Percentiles rank a stretch among this genome's conserved stretches.
phyloP scores from a whole-genome alignment of 2,797 vertebrate genomes.

The Microcaecilia unicolor region DNA sequence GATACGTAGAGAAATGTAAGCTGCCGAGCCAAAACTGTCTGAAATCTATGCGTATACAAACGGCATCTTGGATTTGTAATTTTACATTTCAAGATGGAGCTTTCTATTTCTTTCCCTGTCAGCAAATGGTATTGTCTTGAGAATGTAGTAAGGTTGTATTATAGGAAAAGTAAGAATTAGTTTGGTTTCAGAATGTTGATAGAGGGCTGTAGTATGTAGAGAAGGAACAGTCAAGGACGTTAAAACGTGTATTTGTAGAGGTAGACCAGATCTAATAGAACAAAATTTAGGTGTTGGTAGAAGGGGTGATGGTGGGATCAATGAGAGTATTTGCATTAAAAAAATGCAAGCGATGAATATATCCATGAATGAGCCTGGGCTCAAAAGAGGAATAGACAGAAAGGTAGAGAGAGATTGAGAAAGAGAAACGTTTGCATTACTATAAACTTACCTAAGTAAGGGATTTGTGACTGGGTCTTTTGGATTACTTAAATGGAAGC shows the following conservation, averaged over 20 bases:
- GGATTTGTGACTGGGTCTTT: constrained; percentile 30
- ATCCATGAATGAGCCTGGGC: no score
- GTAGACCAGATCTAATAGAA: no score
- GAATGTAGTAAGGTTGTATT: constrained; percentile 12
- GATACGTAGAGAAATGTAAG: no score
- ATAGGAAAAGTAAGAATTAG: constrained; percentile 14
- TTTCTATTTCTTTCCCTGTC: constrained; percentile 5
- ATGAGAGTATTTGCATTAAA: not conserved
- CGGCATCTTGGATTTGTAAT: no score
- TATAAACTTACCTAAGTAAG: not conserved
- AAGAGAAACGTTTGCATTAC: no score
- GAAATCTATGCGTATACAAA: no score
- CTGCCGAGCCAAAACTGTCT: no score
- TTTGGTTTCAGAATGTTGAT: constrained; percentile 36
- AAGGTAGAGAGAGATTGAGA: no score
- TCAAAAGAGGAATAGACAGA: no score
- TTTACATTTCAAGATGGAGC: no score
- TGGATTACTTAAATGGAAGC: constrained; percentile 40
- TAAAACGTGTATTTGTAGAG: constrained; percentile 15
- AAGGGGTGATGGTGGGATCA: not conserved
- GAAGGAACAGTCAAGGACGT: constrained; percentile 26
- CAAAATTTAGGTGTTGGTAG: constrained; percentile 9
- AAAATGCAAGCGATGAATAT: constrained; percentile 1
- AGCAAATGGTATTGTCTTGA: constrained; percentile 15
- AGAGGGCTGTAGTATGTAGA: constrained; percentile 32